A percentile compares a stretch with the other conserved stretches of the same genome.
These are phyloP conservation scores for Podarcis siculus DNA, from an alignment of 2,797 vertebrate species.

Conservation along the genomic window DNA sequence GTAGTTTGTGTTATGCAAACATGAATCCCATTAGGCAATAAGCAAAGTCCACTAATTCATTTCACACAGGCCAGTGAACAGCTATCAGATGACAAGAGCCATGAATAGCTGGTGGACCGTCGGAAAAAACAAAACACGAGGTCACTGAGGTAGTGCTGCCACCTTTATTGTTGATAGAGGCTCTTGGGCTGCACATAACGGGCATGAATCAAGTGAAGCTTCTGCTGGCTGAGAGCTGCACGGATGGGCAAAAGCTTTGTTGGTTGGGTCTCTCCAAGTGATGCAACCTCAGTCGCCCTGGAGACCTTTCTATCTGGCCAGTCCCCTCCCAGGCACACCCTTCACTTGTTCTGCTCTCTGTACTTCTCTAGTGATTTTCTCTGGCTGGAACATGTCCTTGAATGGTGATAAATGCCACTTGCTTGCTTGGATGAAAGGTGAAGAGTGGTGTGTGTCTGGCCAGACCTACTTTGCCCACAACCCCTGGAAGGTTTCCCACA, in stretches of 20 bases:
- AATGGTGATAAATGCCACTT: too few relatives aligned
- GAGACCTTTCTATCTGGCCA: not conserved
- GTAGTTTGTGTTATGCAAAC: constrained; percentile 50
- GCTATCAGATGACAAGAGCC: constrained; percentile 26
- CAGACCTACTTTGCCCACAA: too few relatives aligned
- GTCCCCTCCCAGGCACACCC: too few relatives aligned
- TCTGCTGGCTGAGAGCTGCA: not conserved
- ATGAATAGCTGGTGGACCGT: not conserved
- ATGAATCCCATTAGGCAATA: constrained; percentile 49
- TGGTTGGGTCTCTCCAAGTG: not conserved
- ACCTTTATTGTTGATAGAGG: not conserved
- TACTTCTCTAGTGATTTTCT: too few relatives aligned
- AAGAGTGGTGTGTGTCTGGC: too few relatives aligned
- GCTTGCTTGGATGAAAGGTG: too few relatives aligned
- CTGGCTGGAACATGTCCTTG: too few relatives aligned
- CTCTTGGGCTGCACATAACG: not conserved
- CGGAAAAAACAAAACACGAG: not conserved
- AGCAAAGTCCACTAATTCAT: constrained; percentile 33
- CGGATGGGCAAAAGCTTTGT: too few relatives aligned
- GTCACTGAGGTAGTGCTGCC: not conserved
- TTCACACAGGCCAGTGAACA: constrained; percentile 2
- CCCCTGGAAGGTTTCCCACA: too few relatives aligned
- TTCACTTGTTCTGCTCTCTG: too few relatives aligned
- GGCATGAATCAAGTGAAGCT: not conserved
- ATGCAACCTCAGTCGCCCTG: not conserved